Evolutionary conservation across 2,113 vertebrate species (phyloP).

Genomic region (Coregonus clupeaformis): DNA sequence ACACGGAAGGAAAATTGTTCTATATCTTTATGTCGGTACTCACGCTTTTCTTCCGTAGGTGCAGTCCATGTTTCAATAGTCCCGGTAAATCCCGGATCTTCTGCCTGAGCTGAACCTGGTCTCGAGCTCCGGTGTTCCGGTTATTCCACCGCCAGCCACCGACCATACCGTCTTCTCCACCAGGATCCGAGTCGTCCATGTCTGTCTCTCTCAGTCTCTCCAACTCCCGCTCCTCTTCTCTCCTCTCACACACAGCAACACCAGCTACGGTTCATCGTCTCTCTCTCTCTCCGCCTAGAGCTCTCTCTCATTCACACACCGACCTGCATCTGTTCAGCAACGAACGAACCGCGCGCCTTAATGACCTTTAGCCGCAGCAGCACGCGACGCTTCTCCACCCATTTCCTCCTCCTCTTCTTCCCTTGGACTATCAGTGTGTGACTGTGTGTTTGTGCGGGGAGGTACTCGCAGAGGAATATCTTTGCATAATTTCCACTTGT

Average conservation of each 20-base stretch:
- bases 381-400: conserved; percentile 69
- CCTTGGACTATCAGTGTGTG: background rate
- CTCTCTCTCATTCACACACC: conserved; percentile 31
- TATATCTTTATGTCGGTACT: conserved; percentile 45
- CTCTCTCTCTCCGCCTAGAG: background rate
- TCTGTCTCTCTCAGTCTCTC: background rate
- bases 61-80: conserved; percentile 89
- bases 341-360: conserved; percentile 40
- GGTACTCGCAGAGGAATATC: conserved; percentile 62
- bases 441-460: conserved; percentile 16
- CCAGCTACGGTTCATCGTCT: conserved; percentile 54
- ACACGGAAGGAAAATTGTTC: conserved; percentile 1
- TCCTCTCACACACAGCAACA: conserved; percentile 35
- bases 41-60: conserved; percentile 90
- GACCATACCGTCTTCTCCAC: conserved; percentile 77
- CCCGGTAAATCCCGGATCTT: conserved; percentile 91
- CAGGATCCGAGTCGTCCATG: conserved; percentile 78
- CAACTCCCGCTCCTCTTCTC: background rate
- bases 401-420: conserved; percentile 15
- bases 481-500: conserved; percentile 65
- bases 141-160: conserved; percentile 74
- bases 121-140: conserved; percentile 70
- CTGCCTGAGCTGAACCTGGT: conserved; percentile 87
- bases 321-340: conserved; percentile 58
- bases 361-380: conserved; percentile 56